Evolutionary conservation across 2,797 vertebrate species (phyloP).

Genomic region (Arctocebus calabarensis): DNA sequence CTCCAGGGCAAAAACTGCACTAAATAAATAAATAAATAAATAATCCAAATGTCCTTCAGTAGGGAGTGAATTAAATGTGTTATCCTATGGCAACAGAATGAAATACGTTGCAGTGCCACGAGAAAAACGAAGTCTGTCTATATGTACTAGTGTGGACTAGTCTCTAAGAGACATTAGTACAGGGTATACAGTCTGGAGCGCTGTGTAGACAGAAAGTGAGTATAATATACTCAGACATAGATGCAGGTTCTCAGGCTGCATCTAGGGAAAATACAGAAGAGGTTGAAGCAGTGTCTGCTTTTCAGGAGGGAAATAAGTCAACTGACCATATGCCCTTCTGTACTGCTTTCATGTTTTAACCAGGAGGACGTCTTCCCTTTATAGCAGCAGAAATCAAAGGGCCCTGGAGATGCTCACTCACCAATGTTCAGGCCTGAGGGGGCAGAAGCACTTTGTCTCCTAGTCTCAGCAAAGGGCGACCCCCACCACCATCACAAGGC

Average conservation of each 20-base stretch:
- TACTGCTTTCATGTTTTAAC: slow-evolving; percentile 22
- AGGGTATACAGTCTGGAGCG: not conserved
- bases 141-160: not conserved
- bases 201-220: not conserved
- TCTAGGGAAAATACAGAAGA: slow-evolving; percentile 25
- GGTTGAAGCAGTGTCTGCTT: not conserved
- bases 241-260: not conserved
- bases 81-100: not conserved
- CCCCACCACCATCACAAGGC: not conserved
- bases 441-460: not conserved
- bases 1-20: too few species aligned
- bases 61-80: slow-evolving; percentile 60
- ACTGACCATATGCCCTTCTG: not conserved
- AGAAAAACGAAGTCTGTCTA: slow-evolving; percentile 14
- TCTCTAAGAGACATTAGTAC: not conserved
- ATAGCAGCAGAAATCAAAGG: slow-evolving; percentile 49
- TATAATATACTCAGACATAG: not conserved
- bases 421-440: not conserved
- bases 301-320: slow-evolving; percentile 32
- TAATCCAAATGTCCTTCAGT: not conserved
- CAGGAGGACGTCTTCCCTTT: slow-evolving; percentile 13
- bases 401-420: slow-evolving; percentile 12
- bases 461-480: not conserved
- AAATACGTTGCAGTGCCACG: not conserved
- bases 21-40: not conserved